Evolutionary conservation across 2,797 vertebrate genomes (phyloP), one percentile per base, ranked within the genome.

Genomic region (Thunnus albacares): DNA sequence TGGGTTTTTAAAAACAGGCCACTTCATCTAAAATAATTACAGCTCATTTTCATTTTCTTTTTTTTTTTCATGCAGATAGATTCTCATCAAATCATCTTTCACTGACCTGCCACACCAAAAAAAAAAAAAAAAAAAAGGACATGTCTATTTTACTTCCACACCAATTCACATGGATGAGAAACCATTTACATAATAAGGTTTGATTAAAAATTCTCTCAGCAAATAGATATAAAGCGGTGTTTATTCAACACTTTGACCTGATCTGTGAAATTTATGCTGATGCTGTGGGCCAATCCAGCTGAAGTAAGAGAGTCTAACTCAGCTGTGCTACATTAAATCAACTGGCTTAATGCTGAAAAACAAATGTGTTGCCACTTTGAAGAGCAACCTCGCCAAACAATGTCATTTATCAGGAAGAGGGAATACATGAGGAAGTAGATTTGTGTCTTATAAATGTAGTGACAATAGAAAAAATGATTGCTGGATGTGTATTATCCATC

Each of bases 81-180:
- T 28, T 70, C 80, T 45, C 81, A 84, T 91, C 77, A 81, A 82
- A 89, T 89, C 64, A 70, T 58, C 75, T 41, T 26, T 66, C 26
- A 6, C 35, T 5, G 62, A 79, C 57, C 78, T 59, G 55, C 71
- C 17, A 28, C 55, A 43, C 41, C 59, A 26, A 64, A 83, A 81
- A 47, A 43, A 35, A 35, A 35, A 35, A 35, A 24, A 24, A 24
- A 24, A 24, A 24, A 38, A 38, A 22, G 59, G 55, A 76, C 60
- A 28, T 1, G 7, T 69, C 41, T 45, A n/a, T 51, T 89, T 85
- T 79, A 79, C 83, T 85, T 89, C 74, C 69, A 65, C 35, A 52
- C 66, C 75, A 51, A 18, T 87, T 83, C 71, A 78, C 79, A 24
- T 15, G 20, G 26, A 79, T 64, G 74, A 71, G 45, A 43, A 79